Percentiles rank a stretch among this genome's conserved stretches.
Evolutionary conservation across 2,113 vertebrate species (phyloP).

Genomic region (Notothenia rossii): DNA sequence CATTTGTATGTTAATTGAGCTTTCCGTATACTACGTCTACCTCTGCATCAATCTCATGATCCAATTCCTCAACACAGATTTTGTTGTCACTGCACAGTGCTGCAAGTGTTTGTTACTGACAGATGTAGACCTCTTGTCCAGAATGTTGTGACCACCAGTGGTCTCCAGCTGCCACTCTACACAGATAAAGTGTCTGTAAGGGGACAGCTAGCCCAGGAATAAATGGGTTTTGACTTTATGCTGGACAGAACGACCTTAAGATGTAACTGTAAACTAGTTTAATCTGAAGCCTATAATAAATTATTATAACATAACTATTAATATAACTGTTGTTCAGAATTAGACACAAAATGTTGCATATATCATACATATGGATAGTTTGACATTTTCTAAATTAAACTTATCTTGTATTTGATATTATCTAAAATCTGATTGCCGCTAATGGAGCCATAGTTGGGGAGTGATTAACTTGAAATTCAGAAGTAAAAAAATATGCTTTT

Average conservation of each 20-base stretch:
- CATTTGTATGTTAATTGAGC: too few species aligned
- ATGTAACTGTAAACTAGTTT: background rate
- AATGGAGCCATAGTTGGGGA: background rate
- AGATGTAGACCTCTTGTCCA: conserved; percentile 16
- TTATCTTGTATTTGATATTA: background rate
- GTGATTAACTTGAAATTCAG: background rate
- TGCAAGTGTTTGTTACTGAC: background rate
- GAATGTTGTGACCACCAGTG: conserved; percentile 18
- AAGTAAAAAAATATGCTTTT: background rate
- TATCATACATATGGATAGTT: background rate
- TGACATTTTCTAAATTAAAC: background rate
- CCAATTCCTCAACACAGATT: too few species aligned
- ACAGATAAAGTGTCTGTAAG: background rate
- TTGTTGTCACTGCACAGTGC: background rate
- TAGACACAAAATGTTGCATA: background rate
- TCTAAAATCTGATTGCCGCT: background rate
- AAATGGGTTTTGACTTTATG: conserved; percentile 5
- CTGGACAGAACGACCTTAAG: background rate
- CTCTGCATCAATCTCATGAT: too few species aligned
- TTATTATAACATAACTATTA: background rate
- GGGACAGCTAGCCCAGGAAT: conserved; percentile 8
- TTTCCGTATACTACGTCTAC: too few species aligned
- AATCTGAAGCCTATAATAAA: background rate
- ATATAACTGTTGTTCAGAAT: background rate
- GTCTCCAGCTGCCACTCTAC: conserved; percentile 18